Conservation (phyloP, 2,797 vertebrate genomes). For the Acanthis flammea region DNA sequence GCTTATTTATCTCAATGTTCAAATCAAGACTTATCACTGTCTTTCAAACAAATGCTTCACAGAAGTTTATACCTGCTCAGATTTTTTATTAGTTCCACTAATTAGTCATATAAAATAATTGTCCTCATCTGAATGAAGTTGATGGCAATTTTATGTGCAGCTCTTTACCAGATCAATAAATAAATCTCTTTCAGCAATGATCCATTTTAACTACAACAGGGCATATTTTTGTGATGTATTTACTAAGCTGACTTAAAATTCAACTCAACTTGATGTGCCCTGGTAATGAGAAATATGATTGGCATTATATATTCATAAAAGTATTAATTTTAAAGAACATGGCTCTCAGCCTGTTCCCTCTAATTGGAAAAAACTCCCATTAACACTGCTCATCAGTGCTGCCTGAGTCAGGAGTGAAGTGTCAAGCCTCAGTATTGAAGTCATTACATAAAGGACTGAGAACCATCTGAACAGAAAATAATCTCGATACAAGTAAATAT, state of each 20-base stretch:
- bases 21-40: neutral
- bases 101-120: neutral
- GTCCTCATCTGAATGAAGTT: neutral
- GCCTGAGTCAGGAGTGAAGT: neutral
- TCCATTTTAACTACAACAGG: neutral
- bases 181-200: neutral
- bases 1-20: neutral
- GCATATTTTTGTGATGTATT: neutral
- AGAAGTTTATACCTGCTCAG: neutral
- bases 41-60: neutral
- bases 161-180: neutral
- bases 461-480: slow-evolving; percentile 4
- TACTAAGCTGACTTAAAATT: neutral
- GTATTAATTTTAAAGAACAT: slow-evolving; percentile 2
- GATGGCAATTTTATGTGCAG: neutral
- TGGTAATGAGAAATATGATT: neutral
- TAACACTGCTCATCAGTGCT: neutral
- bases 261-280: neutral
- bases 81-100: neutral
- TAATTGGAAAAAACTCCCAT: neutral
- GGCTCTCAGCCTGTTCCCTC: neutral
- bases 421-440: neutral
- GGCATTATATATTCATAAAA: neutral
- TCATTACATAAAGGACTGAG: neutral
- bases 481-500: neutral